phyloP scores from a whole-genome alignment of 2,797 vertebrate genomes.

The Anisognathus igniventris region DNA sequence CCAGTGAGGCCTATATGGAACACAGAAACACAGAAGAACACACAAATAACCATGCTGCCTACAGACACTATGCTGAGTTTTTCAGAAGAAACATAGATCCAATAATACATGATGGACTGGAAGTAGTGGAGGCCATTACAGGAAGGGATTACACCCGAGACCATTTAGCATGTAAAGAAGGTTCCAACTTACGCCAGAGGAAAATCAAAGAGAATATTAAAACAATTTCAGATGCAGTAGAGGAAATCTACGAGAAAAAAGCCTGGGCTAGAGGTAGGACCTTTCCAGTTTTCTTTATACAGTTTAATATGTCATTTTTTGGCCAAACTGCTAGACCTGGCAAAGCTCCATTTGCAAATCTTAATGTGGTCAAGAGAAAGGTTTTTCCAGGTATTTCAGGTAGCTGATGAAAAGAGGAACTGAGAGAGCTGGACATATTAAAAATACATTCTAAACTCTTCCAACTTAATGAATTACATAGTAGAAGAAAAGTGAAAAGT shows the following conservation, averaged over 20 bases:
- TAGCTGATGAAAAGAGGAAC: not conserved
- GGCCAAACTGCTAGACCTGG: not conserved
- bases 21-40: conserved; percentile 69
- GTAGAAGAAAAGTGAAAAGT: not conserved
- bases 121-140: conserved; percentile 57
- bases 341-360: not conserved
- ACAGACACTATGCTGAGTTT: conserved; percentile 65
- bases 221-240: conserved; percentile 63
- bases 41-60: conserved; percentile 59
- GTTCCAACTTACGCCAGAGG: conserved; percentile 61
- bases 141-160: conserved; percentile 18
- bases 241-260: conserved; percentile 74
- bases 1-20: conserved; percentile 50
- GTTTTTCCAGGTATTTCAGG: not conserved
- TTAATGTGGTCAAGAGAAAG: not conserved
- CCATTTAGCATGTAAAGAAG: conserved; percentile 64
- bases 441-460: not conserved
- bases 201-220: conserved; percentile 75
- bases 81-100: conserved; percentile 67
- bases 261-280: conserved; percentile 74
- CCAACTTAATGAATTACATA: not conserved
- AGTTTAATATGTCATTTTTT: not conserved
- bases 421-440: not conserved
- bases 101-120: conserved; percentile 49
- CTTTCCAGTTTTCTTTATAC: not conserved